Percentiles rank a stretch among this genome's conserved stretches.
phyloP scores from a whole-genome alignment of 2,113 vertebrate species.

The Uria aalge region DNA sequence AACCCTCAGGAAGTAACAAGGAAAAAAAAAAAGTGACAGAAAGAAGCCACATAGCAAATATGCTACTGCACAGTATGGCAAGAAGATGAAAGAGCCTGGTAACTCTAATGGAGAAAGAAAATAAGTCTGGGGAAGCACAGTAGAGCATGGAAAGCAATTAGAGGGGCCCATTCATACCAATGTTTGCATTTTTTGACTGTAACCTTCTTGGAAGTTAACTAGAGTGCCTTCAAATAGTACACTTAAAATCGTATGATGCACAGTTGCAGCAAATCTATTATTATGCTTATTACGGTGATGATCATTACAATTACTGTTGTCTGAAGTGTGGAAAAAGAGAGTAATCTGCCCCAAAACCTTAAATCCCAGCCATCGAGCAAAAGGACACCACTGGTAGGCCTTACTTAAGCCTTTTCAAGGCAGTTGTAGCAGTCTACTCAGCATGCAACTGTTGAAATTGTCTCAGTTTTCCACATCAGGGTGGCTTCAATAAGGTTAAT shows the following conservation, averaged over 20 bases:
- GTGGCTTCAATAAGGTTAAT: not conserved
- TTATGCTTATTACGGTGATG: not conserved
- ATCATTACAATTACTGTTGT: not conserved
- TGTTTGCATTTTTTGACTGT: not conserved
- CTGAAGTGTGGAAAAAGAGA: not conserved
- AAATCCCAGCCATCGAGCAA: not conserved
- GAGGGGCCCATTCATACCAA: not conserved
- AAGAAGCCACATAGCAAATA: not conserved
- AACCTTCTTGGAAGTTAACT: not conserved
- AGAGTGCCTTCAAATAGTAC: not conserved
- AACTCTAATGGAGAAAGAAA: not conserved
- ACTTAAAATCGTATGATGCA: not conserved
- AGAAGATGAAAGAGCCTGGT: no score
- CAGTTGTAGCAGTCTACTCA: not conserved
- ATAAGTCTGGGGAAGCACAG: not conserved
- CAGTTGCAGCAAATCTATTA: not conserved
- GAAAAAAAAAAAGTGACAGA: not conserved
- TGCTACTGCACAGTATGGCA: fast-evolving
- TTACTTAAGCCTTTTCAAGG: not conserved
- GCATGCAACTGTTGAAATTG: not conserved
- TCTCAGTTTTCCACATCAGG: not conserved
- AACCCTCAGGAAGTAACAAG: not conserved
- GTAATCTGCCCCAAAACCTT: not conserved
- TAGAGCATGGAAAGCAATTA: not conserved
- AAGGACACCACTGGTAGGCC: not conserved